Base-by-base conservation (phyloP, 2,888 invertebrate genomes). In the Amiota mariae region DNA sequence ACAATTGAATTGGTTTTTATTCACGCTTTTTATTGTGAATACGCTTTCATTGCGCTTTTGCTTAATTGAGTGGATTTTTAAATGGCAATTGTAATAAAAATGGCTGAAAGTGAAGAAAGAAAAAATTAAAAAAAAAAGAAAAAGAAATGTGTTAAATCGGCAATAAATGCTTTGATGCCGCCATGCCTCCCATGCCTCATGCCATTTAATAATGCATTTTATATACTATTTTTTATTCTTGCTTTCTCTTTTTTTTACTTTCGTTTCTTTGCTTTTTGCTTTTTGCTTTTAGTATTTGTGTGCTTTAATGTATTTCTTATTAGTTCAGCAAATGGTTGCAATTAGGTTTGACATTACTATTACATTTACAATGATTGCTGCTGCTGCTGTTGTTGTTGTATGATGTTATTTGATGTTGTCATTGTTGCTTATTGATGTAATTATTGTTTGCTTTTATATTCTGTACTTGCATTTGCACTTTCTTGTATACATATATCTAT, bases 1-100 rank as follows among this genome's bases (percentile, higher is more conserved):
- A 36, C 36, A 36, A 36, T 36, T 36, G 36, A 6, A 36, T 36
- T 36, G 36, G 36, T 36, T 36, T 36, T 36, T 36, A 36, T 36
- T 36, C 36, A 36, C 36, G 36, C 36, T 36, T 36, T 36, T 36
- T 36, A 36, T 36, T 36, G 36, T 36, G 6, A 36, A 36, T 13
- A n/a, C 72, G 47, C 61, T 49, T 68, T 48, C 15, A 70, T 36
- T 71, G 70, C 71, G 57, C 61, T 61, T 70, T 36, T 77, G 78
- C 70, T 74, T 80, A 82, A 82, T 82, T 79, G 76, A 77, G 72
- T 75, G 76, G 74, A 78, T 79, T 68, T 76, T 61, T 61, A 72
- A 72, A 68, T 74, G 72, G 61, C 73, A 75, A 73, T 73, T 64
- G 66, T 11, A 49, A 36, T 12, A 20, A 36, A 48, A 57, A 15